Percentiles rank a stretch among this genome's conserved stretches.
These are phyloP conservation scores for Auanema freiburgensis DNA, from an alignment of 2,888 invertebrate species.

Conservation along the genomic window DNA sequence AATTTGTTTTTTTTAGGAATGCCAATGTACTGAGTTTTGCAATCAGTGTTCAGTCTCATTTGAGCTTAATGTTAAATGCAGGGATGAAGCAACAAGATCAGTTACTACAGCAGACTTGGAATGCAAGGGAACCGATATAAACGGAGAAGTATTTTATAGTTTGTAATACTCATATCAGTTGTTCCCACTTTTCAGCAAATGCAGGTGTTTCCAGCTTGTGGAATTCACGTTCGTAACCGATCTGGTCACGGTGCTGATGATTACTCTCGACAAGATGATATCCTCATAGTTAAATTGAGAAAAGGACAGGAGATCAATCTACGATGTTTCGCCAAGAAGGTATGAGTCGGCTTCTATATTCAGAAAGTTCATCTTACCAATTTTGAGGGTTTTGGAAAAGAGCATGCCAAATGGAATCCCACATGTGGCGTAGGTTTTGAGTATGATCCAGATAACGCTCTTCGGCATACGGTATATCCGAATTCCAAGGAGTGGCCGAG, in stretches of 20 bases:
- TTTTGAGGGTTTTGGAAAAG: constrained; percentile 80
- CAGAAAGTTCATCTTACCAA: constrained; percentile 1
- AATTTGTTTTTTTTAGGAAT: constrained; percentile 77
- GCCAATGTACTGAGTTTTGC: constrained; percentile 95
- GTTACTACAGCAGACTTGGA: constrained; percentile 91
- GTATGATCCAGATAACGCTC: constrained; percentile 96
- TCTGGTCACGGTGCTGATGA: constrained; percentile 22
- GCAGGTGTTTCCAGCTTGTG: constrained; percentile 19
- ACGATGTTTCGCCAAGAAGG: constrained; percentile 91
- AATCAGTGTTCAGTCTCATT: constrained; percentile 97
- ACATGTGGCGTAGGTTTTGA: constrained; percentile 97
- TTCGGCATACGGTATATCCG: constrained; percentile 79
- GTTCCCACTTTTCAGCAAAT: not conserved
- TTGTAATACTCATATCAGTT: no score
- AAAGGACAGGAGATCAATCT: constrained; percentile 90
- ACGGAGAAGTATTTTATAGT: constrained; percentile 11
- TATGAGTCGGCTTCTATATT: constrained; percentile 4
- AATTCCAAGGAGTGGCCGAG: constrained; percentile 74
- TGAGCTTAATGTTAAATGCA: constrained; percentile 90
- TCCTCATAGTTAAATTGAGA: constrained; percentile 76
- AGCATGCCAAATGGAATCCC: constrained; percentile 99
- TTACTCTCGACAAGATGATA: constrained; percentile 67
- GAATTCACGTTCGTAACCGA: constrained; percentile 22
- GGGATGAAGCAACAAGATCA: constrained; percentile 88
- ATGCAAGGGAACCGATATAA: constrained; percentile 68